A percentile compares a stretch with the other conserved stretches of the same genome.
phyloP scores from a whole-genome alignment of 2,888 invertebrate genomes.

The Antitype chi region DNA sequence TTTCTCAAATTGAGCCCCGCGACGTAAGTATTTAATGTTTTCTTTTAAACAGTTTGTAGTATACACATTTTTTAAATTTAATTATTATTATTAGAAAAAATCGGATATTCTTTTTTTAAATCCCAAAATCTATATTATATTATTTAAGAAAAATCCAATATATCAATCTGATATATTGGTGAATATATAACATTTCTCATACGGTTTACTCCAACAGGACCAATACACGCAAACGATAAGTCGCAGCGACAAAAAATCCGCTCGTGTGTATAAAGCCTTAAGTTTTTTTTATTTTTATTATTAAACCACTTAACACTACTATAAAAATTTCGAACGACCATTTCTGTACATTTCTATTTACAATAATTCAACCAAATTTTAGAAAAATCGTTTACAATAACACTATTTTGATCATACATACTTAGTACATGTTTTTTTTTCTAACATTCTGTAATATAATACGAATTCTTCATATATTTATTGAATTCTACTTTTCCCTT shows the following conservation, averaged over 20 bases:
- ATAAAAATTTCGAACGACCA: conserved; percentile 56
- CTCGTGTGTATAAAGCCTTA: conserved; percentile 52
- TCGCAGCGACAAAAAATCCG: conserved; percentile 56
- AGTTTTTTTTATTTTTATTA: conserved; percentile 26
- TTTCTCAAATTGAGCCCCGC: conserved; percentile 32
- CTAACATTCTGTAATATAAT: background rate
- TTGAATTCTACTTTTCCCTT: background rate
- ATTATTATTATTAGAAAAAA: conserved; percentile 63
- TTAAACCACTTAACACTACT: conserved; percentile 49
- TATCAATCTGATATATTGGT: conserved; percentile 57
- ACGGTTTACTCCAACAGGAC: conserved; percentile 24
- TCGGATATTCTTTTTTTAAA: conserved; percentile 57
- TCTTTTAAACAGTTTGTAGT: conserved; percentile 44
- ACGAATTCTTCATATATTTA: conserved; percentile 7
- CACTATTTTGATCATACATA: background rate
- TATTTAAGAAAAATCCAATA: conserved; percentile 50
- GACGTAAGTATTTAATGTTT: conserved; percentile 18
- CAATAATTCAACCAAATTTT: conserved; percentile 42
- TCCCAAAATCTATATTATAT: conserved; percentile 60
- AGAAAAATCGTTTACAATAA: conserved; percentile 15
- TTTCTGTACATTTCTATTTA: conserved; percentile 64
- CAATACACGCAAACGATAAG: conserved; percentile 46
- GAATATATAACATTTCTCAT: conserved; percentile 44
- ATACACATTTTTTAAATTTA: conserved; percentile 52
- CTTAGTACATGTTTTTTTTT: background rate